A percentile compares a stretch with the other conserved stretches of the same genome.
These are phyloP conservation scores for Deroplatys truncata DNA, from an alignment of 2,888 invertebrate species.

Conservation along the genomic window DNA sequence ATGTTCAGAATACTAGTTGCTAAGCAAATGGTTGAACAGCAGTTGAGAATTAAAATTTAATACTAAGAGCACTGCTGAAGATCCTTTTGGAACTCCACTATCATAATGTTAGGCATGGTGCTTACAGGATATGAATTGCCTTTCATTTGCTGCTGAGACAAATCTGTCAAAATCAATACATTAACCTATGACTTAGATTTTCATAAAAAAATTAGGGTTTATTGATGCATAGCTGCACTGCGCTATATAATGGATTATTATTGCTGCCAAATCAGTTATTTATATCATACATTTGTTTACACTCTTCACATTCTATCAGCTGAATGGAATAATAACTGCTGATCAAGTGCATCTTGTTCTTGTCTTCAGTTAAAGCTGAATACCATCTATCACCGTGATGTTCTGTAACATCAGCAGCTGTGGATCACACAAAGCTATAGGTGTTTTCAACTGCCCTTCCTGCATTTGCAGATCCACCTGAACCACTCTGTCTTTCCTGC, in stretches of 20 bases:
- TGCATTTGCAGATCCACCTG: conserved; percentile 40
- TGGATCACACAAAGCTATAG: conserved; percentile 56
- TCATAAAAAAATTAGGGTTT: not conserved
- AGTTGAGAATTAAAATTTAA: not conserved
- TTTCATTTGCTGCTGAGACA: not conserved
- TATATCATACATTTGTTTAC: not conserved
- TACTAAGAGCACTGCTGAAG: not conserved
- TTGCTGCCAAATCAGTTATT: not conserved
- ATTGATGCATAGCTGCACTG: not conserved
- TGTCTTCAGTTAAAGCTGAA: not conserved
- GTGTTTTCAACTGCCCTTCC: conserved; percentile 59
- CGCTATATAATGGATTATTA: not conserved
- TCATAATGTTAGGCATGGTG: not conserved
- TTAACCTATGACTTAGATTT: not conserved
- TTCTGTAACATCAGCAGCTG: not conserved
- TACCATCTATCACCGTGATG: not conserved
- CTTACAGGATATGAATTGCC: not conserved
- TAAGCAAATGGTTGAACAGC: not conserved
- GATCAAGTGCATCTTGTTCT: not conserved
- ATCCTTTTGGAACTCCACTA: not conserved
- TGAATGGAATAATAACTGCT: not conserved
- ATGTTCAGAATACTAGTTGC: not conserved
- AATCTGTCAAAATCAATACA: not conserved
- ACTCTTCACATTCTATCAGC: not conserved
- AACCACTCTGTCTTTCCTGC: conserved; percentile 36